Evolutionary conservation across 2,797 vertebrate species (phyloP).

Genomic region (Sebastes steindachneri): DNA sequence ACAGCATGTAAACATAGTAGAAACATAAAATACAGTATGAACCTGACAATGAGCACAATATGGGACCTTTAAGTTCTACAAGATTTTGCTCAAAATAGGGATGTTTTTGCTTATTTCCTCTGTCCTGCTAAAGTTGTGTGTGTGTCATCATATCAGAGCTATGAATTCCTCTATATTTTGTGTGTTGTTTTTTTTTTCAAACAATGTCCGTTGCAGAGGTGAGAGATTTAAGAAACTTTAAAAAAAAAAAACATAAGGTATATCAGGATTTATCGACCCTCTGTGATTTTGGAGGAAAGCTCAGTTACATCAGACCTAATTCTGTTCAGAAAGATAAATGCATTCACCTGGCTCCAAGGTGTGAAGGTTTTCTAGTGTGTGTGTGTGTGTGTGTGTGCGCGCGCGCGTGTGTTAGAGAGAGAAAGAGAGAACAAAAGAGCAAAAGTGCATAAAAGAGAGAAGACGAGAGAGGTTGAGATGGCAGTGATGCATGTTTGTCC

Average conservation of each 20-base stretch:
- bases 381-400: no score
- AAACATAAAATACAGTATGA: no score
- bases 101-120: neutral
- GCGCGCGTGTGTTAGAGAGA: no score
- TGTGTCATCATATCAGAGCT: neutral
- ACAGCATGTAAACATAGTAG: no score
- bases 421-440: constrained; percentile 19
- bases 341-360: constrained; percentile 7
- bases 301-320: constrained; percentile 30
- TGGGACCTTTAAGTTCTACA: neutral
- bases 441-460: constrained; percentile 12
- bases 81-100: neutral
- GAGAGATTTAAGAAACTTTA: neutral
- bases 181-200: neutral
- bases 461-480: constrained; percentile 24
- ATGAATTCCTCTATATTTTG: neutral
- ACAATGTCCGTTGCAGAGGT: neutral
- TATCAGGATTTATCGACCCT: neutral
- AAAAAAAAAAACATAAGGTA: neutral
- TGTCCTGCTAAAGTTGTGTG: neutral
- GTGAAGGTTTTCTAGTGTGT: neutral
- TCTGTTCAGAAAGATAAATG: constrained; percentile 63
- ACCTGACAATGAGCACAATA: no score
- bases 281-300: constrained; percentile 21
- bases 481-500: constrained; percentile 55